Percentiles rank a stretch among this genome's conserved stretches.
These are phyloP conservation scores for Scaptomyza cyrtandrae DNA, from an alignment of 2,888 invertebrate species.

Conservation along the genomic window DNA sequence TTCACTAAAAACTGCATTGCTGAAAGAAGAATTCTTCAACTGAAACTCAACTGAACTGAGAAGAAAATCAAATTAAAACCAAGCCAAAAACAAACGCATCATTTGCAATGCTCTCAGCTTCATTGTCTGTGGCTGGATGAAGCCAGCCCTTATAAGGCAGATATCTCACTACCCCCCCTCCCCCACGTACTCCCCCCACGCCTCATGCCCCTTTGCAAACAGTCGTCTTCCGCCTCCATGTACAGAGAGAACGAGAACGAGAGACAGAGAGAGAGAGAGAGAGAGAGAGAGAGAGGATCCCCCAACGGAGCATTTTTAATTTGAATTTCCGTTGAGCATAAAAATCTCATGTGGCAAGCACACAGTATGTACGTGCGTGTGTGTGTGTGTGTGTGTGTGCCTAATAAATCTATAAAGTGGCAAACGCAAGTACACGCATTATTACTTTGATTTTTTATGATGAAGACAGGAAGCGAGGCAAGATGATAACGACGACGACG, in stretches of 20 bases:
- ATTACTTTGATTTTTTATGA: constrained; percentile 81
- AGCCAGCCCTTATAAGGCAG: constrained; percentile 32
- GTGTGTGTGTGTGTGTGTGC: constrained; percentile 38
- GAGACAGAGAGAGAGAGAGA: constrained; percentile 7
- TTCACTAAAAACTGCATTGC: constrained; percentile 30
- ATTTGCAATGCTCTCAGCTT: constrained; percentile 44
- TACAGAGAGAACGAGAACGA: no score
- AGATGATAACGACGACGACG: constrained; percentile 38
- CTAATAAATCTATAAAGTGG: constrained; percentile 81
- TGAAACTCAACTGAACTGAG: constrained; percentile 45
- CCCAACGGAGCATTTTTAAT: constrained; percentile 76
- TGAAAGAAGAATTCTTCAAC: constrained; percentile 17
- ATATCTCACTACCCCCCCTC: no score
- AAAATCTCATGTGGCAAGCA: constrained; percentile 56
- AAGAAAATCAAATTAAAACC: constrained; percentile 70
- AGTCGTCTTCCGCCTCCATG: constrained; percentile 4
- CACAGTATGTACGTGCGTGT: constrained; percentile 4
- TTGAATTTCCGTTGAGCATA: constrained; percentile 82
- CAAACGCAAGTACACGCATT: constrained; percentile 80
- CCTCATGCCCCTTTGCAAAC: not conserved
- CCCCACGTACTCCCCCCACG: not conserved
- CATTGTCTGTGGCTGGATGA: constrained; percentile 28
- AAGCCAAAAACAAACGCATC: constrained; percentile 56
- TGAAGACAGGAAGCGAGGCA: constrained; percentile 74
- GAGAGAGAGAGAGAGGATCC: constrained; percentile 26